phyloP scores from a whole-genome alignment of 2,888 invertebrate genomes.

The Tipula lateralis region DNA sequence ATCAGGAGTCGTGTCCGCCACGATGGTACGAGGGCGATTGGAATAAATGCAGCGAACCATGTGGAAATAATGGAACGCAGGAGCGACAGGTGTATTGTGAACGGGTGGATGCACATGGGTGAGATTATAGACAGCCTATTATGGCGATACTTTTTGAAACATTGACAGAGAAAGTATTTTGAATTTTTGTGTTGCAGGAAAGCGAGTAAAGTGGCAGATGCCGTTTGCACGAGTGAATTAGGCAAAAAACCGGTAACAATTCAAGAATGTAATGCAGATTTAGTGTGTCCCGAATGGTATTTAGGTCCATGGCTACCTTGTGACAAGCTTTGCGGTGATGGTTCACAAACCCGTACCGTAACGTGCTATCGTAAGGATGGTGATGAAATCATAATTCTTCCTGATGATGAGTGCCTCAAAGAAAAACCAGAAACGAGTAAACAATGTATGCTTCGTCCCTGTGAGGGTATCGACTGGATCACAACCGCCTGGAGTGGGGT shows the following conservation, averaged over 20 bases:
- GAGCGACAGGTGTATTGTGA: conserved; percentile 73
- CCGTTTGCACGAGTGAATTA: conserved; percentile 62
- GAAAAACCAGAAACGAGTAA: conserved; percentile 67
- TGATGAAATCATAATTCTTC: conserved; percentile 61
- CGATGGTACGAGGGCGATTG: conserved; percentile 75
- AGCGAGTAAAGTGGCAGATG: conserved; percentile 67
- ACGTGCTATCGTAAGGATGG: conserved; percentile 67
- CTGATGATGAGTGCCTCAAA: conserved; percentile 60
- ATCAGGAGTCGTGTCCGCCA: conserved; percentile 70
- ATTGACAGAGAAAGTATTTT: conserved; percentile 19
- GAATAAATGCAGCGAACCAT: conserved; percentile 76
- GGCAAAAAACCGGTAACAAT: conserved; percentile 66
- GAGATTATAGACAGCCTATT: conserved; percentile 35
- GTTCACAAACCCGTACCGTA: conserved; percentile 73
- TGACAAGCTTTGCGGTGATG: conserved; percentile 85
- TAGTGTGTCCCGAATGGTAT: conserved; percentile 81
- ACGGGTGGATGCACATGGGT: conserved; percentile 69
- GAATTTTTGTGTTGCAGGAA: conserved; percentile 24
- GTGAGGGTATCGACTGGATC: conserved; percentile 90
- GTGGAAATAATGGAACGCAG: conserved; percentile 70
- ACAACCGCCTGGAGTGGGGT: conserved; percentile 84
- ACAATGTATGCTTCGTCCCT: conserved; percentile 71
- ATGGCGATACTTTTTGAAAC: neutral
- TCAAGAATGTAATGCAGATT: conserved; percentile 70
- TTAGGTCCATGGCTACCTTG: conserved; percentile 90